Percentiles rank a stretch among this genome's conserved stretches.
phyloP scores from a whole-genome alignment of 2,888 invertebrate species.

The Falcaria lacertinaria region DNA sequence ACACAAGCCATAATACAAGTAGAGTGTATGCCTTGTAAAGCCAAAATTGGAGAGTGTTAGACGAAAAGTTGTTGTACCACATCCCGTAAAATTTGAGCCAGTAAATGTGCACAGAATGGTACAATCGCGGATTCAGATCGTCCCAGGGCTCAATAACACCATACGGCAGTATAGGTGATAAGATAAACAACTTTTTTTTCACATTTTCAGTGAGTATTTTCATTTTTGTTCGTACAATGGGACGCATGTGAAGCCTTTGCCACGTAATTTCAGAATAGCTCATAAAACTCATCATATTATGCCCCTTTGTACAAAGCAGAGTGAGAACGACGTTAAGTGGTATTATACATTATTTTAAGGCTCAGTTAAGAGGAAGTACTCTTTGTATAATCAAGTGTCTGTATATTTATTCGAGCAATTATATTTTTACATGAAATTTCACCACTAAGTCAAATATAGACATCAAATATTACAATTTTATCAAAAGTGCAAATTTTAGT shows the following conservation, averaged over 20 bases:
- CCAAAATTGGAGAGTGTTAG: slow-evolving; percentile 52
- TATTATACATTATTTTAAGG: slow-evolving; percentile 52
- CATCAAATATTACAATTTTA: no score
- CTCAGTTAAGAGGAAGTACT: slow-evolving; percentile 50
- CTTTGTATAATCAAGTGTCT: not conserved
- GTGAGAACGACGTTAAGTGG: slow-evolving; percentile 46
- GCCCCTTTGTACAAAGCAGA: slow-evolving; percentile 37
- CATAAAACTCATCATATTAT: slow-evolving; percentile 41
- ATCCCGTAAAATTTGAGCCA: slow-evolving; percentile 75
- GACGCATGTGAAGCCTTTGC: slow-evolving; percentile 34
- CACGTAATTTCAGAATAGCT: slow-evolving; percentile 47
- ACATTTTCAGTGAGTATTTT: slow-evolving; percentile 39
- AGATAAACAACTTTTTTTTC: slow-evolving; percentile 38
- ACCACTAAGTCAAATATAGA: no score
- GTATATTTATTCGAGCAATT: no score
- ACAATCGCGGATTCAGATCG: slow-evolving; percentile 59
- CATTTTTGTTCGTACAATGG: slow-evolving; percentile 31
- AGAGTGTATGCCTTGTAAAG: slow-evolving; percentile 52
- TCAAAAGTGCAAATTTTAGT: no score
- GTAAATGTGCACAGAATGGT: slow-evolving; percentile 68
- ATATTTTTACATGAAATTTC: no score
- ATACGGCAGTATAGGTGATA: slow-evolving; percentile 51
- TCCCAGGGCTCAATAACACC: slow-evolving; percentile 65
- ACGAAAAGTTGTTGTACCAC: slow-evolving; percentile 62
- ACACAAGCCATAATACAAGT: slow-evolving; percentile 64